A percentile compares a stretch with the other conserved stretches of the same genome.
Conservation (phyloP, 2,797 vertebrate species). For the Muraenolepis orangiensis region DNA sequence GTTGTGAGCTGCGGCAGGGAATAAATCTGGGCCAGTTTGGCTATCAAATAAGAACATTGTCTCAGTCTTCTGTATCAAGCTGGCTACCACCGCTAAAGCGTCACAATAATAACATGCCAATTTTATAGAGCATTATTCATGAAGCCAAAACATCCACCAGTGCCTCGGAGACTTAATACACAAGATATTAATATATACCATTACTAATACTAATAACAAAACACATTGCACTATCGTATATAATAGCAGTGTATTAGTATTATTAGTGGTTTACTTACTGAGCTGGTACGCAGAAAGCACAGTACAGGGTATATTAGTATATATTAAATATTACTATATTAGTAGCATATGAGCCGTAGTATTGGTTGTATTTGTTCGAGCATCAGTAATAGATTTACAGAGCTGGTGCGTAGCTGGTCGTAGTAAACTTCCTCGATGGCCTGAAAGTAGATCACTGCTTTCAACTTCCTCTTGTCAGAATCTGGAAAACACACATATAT, state of each 20-base stretch:
- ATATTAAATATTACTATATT: no score
- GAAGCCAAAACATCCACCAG: no score
- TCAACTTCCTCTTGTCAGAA: constrained; percentile 85
- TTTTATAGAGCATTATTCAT: no score
- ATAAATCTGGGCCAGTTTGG: no score
- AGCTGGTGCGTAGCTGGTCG: constrained; percentile 82
- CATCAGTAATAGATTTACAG: constrained; percentile 59
- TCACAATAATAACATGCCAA: neutral
- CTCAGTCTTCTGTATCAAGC: no score
- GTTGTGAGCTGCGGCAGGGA: no score
- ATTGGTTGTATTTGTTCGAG: neutral
- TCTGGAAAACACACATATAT: constrained; percentile 60
- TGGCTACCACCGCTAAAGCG: neutral
- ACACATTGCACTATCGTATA: constrained; percentile 37
- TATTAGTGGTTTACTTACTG: no score
- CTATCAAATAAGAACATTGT: no score
- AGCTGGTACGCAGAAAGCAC: constrained; percentile 80
- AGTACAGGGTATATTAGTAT: neutral
- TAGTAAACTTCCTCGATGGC: constrained; percentile 89
- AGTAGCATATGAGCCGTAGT: neutral
- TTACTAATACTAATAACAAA: neutral
- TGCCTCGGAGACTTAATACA: no score
- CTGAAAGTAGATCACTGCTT: constrained; percentile 91
- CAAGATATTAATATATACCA: no score
- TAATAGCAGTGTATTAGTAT: neutral